Base-by-base conservation (phyloP, 1,140 invertebrate species). In the Tetramorium alpestre region DNA sequence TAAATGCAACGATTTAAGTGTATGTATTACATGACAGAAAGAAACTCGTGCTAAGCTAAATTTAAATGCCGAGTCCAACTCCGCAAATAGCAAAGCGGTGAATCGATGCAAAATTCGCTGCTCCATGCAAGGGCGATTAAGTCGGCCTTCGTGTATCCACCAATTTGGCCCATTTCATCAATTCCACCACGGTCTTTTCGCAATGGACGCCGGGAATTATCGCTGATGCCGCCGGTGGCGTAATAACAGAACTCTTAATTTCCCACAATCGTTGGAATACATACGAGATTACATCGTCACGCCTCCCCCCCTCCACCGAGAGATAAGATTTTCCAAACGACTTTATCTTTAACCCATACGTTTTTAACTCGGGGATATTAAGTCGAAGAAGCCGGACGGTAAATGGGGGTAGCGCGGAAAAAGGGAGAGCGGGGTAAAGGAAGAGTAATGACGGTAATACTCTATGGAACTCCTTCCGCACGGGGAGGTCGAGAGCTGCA, bases 371-470 rank as follows among this genome's bases (percentile, higher is more conserved):
- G 51, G 75, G 76, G 47, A 81, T 88, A 86, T 88, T 86, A 89
- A 81, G 69, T 70, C 73, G 69, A 73, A 47, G 41, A 38, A 73
- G 41, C 41, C 51, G 10, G 13, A 18, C 13, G 16, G 22, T 58
- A 69, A 69, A 41, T 28, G 65, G 16, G 28, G 6, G 7, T 4
- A 44, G 13, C 11, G 78, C 5, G 38, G 38, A 33, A 33, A 33
- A 6, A 11, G 25, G 60, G 64, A 62, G 49, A n/a, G 49, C 44
- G 7, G 28, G 47, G 22, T 47, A 49, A 86, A 75, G 72, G 60
- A 80, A 85, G 87, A 91, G 84, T 84, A 88, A 90, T 75, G 88
- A 88, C 56, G 69, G 81, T 69, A 90, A 87, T 85, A 88, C 84
- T 49, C 65, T 67, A 60, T 54, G 25, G 72, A 88, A 88, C 58